These are phyloP conservation scores for Aradophagus sp. DNA, from an alignment of 1,140 invertebrate genomes.

Conservation along the genomic window DNA sequence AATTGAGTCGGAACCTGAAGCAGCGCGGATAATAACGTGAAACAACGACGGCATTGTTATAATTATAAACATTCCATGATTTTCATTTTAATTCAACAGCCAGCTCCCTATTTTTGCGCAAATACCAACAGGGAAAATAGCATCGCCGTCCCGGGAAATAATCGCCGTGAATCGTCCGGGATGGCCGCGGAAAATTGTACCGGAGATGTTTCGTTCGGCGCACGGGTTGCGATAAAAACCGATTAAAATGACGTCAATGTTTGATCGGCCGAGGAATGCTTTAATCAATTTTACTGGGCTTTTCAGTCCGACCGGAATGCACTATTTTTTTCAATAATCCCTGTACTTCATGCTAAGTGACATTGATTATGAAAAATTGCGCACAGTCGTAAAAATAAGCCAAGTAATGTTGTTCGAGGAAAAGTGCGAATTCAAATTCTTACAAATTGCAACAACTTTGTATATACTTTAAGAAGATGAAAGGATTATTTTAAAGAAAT, in stretches of 20 bases:
- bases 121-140: slow-evolving; percentile 23
- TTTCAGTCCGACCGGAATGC: no score
- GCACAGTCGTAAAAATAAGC: no score
- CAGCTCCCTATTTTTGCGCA: slow-evolving; percentile 13
- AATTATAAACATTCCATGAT: slow-evolving; percentile 47
- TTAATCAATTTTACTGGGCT: no score
- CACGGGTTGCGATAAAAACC: slow-evolving; percentile 1
- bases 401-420: no score
- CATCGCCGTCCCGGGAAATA: slow-evolving; percentile 11
- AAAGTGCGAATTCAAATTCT: no score
- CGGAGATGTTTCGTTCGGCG: slow-evolving; percentile 1
- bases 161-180: slow-evolving; percentile 10
- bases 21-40: slow-evolving; percentile 5
- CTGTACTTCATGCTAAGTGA: no score
- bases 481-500: no score
- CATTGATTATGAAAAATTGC: no score
- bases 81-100: slow-evolving; percentile 38
- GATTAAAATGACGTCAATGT: slow-evolving; percentile 12
- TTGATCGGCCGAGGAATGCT: no score
- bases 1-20: slow-evolving; percentile 45
- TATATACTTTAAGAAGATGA: no score
- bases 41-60: slow-evolving; percentile 27
- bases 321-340: no score
- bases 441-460: no score
- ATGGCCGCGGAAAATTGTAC: slow-evolving; percentile 9